phyloP scores from a whole-genome alignment of 2,113 vertebrate genomes.

The Egretta garzetta region DNA sequence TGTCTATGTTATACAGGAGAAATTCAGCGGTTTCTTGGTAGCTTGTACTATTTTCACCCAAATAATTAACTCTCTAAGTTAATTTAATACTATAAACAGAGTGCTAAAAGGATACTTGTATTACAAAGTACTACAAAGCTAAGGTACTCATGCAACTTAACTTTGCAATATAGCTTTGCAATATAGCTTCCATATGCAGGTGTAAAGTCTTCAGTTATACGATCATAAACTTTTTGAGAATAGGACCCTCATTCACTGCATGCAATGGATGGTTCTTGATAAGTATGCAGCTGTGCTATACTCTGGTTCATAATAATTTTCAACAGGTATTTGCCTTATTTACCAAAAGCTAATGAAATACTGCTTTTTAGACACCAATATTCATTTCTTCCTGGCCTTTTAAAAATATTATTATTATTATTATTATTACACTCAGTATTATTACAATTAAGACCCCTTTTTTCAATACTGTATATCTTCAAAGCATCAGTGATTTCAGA shows the following conservation, averaged over 20 bases:
- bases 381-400: background rate
- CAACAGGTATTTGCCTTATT: background rate
- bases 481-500: background rate
- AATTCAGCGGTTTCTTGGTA: background rate
- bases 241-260: background rate
- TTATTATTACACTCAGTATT: background rate
- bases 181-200: background rate
- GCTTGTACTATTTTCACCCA: background rate
- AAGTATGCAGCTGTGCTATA: background rate
- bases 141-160: background rate
- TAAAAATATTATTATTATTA: background rate
- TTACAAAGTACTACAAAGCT: background rate
- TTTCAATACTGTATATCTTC: background rate
- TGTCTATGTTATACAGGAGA: background rate
- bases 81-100: background rate
- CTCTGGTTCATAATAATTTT: background rate
- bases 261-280: background rate
- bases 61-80: background rate
- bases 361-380: background rate
- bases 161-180: background rate
- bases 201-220: background rate
- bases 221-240: background rate
- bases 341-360: background rate
- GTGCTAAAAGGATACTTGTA: background rate
- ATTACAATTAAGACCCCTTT: background rate